Base-by-base conservation (phyloP, 53 echinoderm and acorn worm genomes). In the Echinarachnius parma region DNA sequence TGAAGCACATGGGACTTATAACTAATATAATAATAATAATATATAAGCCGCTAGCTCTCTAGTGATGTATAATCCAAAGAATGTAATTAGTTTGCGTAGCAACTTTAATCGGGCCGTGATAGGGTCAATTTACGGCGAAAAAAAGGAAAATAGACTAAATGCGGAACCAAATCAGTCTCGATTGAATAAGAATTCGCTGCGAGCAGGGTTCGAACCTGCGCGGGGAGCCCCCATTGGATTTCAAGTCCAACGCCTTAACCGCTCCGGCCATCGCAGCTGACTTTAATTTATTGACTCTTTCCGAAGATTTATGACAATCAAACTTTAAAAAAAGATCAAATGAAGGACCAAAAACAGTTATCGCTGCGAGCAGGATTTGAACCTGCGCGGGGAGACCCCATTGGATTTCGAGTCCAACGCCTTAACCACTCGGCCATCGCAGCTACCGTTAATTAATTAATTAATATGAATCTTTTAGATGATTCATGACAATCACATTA, bases 191-290 rank as follows among this genome's bases (percentile, higher is more conserved):
- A 3, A 9, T 7, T 81, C 64, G 64, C 64, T 94, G 94, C 94
- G 94, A 94, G 93, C 66, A 94, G 94, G 94, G 90, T 94, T 95
- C 96, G 96, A 95, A 95, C 91, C 96, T 95, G 69, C 91, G 91
- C 96, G 96, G 96, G 96, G 85, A 91, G 96, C 87, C 85, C 96
- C 91, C 90, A 95, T 84, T 95, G 87, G 91, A 95, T 95, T 95
- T 95, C 90, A 91, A 95, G 96, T 95, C 96, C 87, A 95, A 95
- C 96, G 91, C 96, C 91, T 95, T 95, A 95, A 95, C 96, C 96
- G 91, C 96, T 95, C 96, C n/a, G 96, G 96, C 96, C 96, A 95
- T 94, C 94, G 76, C 87, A 94, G 46, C 64, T 46, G 13, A 50
- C 31, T n/a, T n/a, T n/a, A 23, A 18, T 9, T 46, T 46, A n/a